Evolutionary conservation across 2,113 vertebrate species (phyloP), one percentile per base, ranked within the genome.

Genomic region (Sinocyclocheilus grahami): DNA sequence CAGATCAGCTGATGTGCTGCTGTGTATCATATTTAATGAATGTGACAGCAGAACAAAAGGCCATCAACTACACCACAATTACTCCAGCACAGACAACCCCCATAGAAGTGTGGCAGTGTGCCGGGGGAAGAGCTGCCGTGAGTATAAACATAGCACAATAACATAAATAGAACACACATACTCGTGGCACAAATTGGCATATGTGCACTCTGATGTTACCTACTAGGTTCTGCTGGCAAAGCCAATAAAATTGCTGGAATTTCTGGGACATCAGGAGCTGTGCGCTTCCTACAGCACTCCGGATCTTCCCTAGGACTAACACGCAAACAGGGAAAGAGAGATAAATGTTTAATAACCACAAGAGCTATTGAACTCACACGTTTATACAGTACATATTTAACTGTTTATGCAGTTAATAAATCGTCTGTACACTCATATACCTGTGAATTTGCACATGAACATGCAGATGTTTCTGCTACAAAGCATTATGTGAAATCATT

Each of bases 231-330:
- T 99, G 98, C 90, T 99, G 98, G 95, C 98, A 99, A 86, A 99
- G 95, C 97, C 98, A 99, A 88, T 99, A 99, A 93, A 99, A 99
- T 87, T 99, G 98, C 94, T 99, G 98, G 95, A 99, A 99, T 93
- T 99, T 99, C 96, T 99, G 98, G 86, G 98, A 99, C 98, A 99
- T 99, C 72, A 99, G 97, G 62, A 99, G 96, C 94, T 99, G 98
- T 89, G 98, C 98, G 0, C 98, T 99, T 90, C 98, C 98, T 63
- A 99, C 97, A 1, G 98, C 98, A 90, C 98, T 99, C 90, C 98
- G 93, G 92, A 99, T 99, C 91, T 98, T 98, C 71, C 98, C 98
- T 84, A 99, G 95, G 91, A 96, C 98, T 99, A 92, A 75, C 79
- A 85, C 48, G 0, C 11, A 51, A 51, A 51, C 48, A 13, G 48